A percentile compares a stretch with the other conserved stretches of the same genome.
Conservation (phyloP, 2,797 vertebrate genomes). For the Muscicapa striata region DNA sequence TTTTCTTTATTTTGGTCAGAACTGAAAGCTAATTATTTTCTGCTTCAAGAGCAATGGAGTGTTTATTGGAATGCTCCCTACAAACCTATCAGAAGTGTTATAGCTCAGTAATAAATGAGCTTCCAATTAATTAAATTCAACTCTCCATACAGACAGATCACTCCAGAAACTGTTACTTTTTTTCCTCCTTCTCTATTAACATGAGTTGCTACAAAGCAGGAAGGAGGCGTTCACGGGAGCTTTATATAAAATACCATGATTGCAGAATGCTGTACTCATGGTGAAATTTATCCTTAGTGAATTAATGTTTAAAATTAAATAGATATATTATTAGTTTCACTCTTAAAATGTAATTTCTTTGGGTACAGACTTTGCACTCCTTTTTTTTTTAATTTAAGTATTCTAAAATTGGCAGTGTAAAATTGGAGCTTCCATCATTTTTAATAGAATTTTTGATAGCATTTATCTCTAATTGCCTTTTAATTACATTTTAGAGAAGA, state of each 20-base stretch:
- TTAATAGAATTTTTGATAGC: conserved; percentile 21
- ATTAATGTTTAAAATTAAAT: neutral
- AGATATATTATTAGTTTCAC: neutral
- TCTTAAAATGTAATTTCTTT: neutral
- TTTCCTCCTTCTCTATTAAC: neutral
- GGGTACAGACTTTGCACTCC: neutral
- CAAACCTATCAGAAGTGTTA: conserved; percentile 50
- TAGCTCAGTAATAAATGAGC: conserved; percentile 30
- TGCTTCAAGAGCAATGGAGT: conserved; percentile 3
- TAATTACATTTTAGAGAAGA: conserved; percentile 13
- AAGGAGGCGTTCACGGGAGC: neutral
- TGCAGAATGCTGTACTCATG: neutral
- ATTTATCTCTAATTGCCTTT: conserved; percentile 4
- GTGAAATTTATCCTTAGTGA: neutral
- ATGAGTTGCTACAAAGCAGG: conserved; percentile 36
- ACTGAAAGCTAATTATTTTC: conserved; percentile 54
- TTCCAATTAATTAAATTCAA: conserved; percentile 48
- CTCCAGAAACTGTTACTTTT: neutral
- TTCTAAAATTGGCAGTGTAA: neutral
- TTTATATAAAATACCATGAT: neutral
- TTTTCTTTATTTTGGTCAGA: conserved; percentile 48
- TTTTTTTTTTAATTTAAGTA: neutral
- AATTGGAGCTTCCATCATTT: neutral
- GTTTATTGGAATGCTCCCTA: conserved; percentile 30
- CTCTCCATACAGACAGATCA: neutral